Evolutionary conservation across 2,888 invertebrate genomes (phyloP), one percentile per base, ranked within the genome.

Genomic region (Mystacides longicornis): DNA sequence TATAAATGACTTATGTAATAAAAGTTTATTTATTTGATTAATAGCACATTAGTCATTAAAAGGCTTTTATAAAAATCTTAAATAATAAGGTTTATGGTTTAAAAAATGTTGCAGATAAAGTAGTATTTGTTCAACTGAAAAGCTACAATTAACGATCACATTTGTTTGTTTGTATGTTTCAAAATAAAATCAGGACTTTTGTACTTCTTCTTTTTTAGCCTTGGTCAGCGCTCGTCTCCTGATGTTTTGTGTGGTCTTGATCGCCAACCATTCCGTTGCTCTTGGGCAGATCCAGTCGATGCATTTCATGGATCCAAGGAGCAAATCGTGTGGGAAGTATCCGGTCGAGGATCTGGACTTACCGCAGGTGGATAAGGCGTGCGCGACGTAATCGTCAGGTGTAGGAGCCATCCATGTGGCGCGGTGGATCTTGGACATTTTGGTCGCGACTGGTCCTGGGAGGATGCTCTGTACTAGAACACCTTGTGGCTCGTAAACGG

Each of bases 371-470:
- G 75, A 78, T 1, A 92, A 69, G 0, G 91, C 86, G 0, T 85
- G 81, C 54, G 77, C 75, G 27, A 90, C 91, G 68, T 82, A 93
- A 31, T 73, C 78, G 46, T 83, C 78, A 0, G 92, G 82, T 0
- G 83, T 79, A 0, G 92, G 92, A 0, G 89, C 86, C 73, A 91
- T 82, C 71, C 85, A 77, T 0, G 85, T 82, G 23, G 86, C 77
- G 37, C 78, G 77, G n/a, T 81, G 78, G 56, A 93, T 87, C 65
- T 89, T 89, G 9, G 89, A 86, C 89, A 93, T 91, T 67, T 94
- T 94, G 0, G 94, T 93, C 20, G 91, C 90, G 1, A 96, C 94
- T 64, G 88, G 91, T 1, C 91, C 93, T 0, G 95, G 95, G 55
- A 86, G 73, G 0, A 95, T 77, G 66, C 88, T 86, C 73, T 95